Percentiles rank a stretch among this genome's conserved stretches.
These are phyloP conservation scores for Osmerus eperlanus DNA, from an alignment of 2,113 vertebrate genomes.

Conservation along the genomic window DNA sequence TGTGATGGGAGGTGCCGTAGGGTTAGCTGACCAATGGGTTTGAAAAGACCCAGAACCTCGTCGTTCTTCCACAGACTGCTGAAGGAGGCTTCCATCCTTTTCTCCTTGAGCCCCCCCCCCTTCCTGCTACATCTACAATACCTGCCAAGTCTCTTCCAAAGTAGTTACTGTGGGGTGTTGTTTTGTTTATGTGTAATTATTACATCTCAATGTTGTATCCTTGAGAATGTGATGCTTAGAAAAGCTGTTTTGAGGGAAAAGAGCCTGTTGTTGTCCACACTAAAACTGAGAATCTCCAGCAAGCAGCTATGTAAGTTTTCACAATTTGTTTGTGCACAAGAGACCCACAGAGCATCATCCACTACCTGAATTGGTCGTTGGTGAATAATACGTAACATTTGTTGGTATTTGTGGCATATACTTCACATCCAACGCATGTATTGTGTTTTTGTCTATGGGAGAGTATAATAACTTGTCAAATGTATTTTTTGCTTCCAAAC, in stretches of 20 bases:
- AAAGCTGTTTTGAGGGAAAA: constrained; percentile 43
- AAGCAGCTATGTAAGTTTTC: constrained; percentile 61
- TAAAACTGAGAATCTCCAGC: constrained; percentile 56
- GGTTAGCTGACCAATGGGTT: not conserved
- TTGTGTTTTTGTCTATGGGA: constrained; percentile 11
- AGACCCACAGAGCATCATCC: constrained; percentile 60
- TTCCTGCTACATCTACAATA: constrained; percentile 7
- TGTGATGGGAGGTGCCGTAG: not conserved
- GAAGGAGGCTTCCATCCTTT: not conserved
- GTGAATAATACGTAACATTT: constrained; percentile 13
- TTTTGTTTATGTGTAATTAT: constrained; percentile 58
- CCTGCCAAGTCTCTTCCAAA: constrained; percentile 54
- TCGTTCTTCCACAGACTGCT: constrained; percentile 6
- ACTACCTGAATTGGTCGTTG: constrained; percentile 31
- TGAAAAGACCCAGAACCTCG: not conserved
- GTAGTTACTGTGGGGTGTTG: constrained; percentile 52
- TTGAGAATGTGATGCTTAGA: constrained; percentile 49
- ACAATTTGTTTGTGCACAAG: constrained; percentile 38
- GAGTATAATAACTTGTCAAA: constrained; percentile 12
- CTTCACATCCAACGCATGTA: constrained; percentile 10
- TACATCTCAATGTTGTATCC: constrained; percentile 63
- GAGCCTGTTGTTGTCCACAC: constrained; percentile 47
- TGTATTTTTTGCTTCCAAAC: constrained; percentile 13
- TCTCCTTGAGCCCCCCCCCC: not conserved
- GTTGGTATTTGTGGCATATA: constrained; percentile 26